Percentiles rank a stretch among this genome's conserved stretches.
Conservation (phyloP, 2,888 invertebrate species). For the Protonemura montana region DNA sequence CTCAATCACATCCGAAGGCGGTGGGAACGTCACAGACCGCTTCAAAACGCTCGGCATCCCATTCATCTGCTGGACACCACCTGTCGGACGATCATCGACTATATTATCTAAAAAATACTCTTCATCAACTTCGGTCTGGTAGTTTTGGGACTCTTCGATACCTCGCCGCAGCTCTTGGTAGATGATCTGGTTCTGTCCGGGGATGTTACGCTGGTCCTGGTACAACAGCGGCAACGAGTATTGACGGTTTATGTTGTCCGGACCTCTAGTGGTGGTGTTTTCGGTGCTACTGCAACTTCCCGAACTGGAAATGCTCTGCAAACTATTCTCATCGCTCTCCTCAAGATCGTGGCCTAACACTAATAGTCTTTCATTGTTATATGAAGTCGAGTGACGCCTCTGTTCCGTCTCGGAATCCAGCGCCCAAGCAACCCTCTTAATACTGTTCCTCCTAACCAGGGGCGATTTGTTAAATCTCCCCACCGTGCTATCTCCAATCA, state of each 20-base stretch:
- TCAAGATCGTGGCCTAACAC: conserved; percentile 41
- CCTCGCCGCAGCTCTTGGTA: conserved; percentile 26
- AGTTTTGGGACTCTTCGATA: neutral
- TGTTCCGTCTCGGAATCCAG: conserved; percentile 1
- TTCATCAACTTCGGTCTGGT: neutral
- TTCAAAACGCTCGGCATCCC: conserved; percentile 48
- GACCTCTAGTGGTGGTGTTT: neutral
- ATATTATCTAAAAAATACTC: conserved; percentile 15
- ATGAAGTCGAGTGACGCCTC: conserved; percentile 13
- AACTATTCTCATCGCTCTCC: conserved; percentile 49
- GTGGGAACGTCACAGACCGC: conserved; percentile 60
- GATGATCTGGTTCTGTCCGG: conserved; percentile 31
- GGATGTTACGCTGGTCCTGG: neutral
- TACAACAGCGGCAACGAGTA: conserved; percentile 33
- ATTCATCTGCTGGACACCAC: neutral
- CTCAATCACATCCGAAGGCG: conserved; percentile 55
- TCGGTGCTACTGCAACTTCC: conserved; percentile 46
- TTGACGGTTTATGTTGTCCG: conserved; percentile 19
- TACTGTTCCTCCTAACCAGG: conserved; percentile 54
- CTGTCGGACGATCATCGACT: conserved; percentile 30
- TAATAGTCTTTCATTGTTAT: conserved; percentile 33
- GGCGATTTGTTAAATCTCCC: conserved; percentile 56
- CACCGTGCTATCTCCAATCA: conserved; percentile 56
- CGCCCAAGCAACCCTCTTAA: conserved; percentile 38
- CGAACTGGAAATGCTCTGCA: conserved; percentile 49